Percentiles rank a stretch among this genome's conserved stretches.
Conservation (phyloP, 1,140 invertebrate genomes). For the Tetramorium simillimum region DNA sequence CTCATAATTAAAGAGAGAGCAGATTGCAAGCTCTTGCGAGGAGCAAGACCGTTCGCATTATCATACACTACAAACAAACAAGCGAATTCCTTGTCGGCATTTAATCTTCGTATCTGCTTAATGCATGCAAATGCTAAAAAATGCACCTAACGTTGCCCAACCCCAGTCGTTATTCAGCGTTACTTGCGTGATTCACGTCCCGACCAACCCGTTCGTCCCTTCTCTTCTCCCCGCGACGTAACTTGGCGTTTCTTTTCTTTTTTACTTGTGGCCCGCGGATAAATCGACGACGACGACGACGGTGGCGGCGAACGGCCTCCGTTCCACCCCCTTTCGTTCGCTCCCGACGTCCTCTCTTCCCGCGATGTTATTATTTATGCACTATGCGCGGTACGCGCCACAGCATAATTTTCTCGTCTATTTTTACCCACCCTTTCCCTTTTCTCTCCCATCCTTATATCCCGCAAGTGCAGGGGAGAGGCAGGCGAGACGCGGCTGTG, state of each 20-base stretch:
- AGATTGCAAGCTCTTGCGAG: constrained; percentile 47
- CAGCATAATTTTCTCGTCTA: constrained; percentile 56
- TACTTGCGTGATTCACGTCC: constrained; percentile 55
- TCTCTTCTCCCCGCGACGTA: neutral
- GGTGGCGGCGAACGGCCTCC: neutral
- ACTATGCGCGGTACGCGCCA: constrained; percentile 8
- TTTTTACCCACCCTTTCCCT: constrained; percentile 19
- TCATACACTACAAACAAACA: constrained; percentile 52
- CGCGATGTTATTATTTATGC: constrained; percentile 54
- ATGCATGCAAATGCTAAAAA: constrained; percentile 63
- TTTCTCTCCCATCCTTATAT: neutral
- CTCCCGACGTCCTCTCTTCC: neutral
- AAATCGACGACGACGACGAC: constrained; percentile 37
- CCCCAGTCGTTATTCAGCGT: constrained; percentile 58
- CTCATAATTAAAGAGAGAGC: constrained; percentile 54
- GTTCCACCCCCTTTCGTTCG: neutral
- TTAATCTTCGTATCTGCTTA: constrained; percentile 61
- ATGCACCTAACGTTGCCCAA: constrained; percentile 55
- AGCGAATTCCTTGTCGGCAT: constrained; percentile 57
- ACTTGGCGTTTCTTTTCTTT: constrained; percentile 11
- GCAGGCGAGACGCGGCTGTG: constrained; percentile 13
- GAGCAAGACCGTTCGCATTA: constrained; percentile 37
- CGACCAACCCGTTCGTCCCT: neutral
- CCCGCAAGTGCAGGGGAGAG: neutral
- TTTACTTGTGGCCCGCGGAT: constrained; percentile 21